phyloP scores from a whole-genome alignment of 1,140 invertebrate species.

The Delia radicum region DNA sequence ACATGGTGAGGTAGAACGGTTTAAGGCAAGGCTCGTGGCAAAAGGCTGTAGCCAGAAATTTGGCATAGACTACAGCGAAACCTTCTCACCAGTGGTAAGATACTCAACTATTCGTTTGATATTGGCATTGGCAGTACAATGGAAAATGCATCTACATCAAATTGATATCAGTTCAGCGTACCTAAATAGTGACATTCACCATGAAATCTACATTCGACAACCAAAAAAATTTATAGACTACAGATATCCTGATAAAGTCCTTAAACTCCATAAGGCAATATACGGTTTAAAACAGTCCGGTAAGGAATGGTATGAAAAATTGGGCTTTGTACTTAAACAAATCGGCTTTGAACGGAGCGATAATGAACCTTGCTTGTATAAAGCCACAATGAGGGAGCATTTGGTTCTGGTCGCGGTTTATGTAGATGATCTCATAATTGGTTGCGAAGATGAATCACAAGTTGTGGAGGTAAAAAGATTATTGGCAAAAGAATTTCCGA shows the following conservation, averaged over 20 bases:
- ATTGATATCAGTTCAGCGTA: background rate
- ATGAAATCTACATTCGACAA: background rate
- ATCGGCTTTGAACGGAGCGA: no score
- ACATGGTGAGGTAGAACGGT: constrained; percentile 3
- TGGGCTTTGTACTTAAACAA: no score
- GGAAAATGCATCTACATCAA: background rate
- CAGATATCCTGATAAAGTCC: constrained; percentile 33
- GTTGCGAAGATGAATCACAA: background rate
- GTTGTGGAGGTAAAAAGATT: background rate
- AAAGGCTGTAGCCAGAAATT: constrained; percentile 39
- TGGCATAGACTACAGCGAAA: constrained; percentile 20
- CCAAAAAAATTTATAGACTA: constrained; percentile 1
- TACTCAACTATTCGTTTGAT: constrained; percentile 30
- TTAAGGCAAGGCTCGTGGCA: no score
- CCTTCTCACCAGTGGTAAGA: constrained; percentile 29
- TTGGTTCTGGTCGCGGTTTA: no score
- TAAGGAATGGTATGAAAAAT: no score
- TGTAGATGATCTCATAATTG: no score
- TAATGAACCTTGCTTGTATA: no score
- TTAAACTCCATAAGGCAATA: constrained; percentile 40
- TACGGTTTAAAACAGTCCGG: constrained; percentile 52
- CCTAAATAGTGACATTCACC: background rate
- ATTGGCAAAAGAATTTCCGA: constrained; percentile 33
- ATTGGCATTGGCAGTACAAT: constrained; percentile 32
- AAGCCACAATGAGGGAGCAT: no score